phyloP scores from a whole-genome alignment of 2,113 vertebrate genomes.

The Noctilio leporinus region DNA sequence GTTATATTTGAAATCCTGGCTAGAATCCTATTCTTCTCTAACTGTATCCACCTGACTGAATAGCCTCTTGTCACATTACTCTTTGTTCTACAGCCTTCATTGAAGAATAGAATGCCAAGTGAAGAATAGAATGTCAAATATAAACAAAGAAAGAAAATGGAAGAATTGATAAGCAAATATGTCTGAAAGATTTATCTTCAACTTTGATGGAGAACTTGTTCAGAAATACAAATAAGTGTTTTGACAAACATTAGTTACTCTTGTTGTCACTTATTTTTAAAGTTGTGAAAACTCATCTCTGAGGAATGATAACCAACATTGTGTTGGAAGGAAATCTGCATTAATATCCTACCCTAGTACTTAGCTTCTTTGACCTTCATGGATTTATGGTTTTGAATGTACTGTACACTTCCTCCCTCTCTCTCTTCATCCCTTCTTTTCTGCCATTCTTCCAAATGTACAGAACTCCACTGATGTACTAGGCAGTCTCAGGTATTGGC shows the following conservation, averaged over 20 bases:
- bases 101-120: background rate
- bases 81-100: background rate
- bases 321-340: background rate
- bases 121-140: background rate
- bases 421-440: background rate
- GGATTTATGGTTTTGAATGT: background rate
- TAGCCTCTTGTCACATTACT: background rate
- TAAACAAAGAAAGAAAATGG: background rate
- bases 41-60: background rate
- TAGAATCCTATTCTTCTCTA: background rate
- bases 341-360: background rate
- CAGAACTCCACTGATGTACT: background rate
- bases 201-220: background rate
- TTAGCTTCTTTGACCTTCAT: background rate
- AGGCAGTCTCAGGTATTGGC: background rate
- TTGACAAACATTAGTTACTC: background rate
- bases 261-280: slow-evolving; percentile 11
- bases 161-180: background rate
- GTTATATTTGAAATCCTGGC: background rate
- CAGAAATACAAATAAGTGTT: background rate
- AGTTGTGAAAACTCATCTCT: background rate
- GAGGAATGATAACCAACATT: background rate
- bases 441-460: background rate
- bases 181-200: background rate
- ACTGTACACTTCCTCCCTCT: background rate